Base-by-base conservation (phyloP, 1,140 invertebrate species). In the Trichonephila clavata region DNA sequence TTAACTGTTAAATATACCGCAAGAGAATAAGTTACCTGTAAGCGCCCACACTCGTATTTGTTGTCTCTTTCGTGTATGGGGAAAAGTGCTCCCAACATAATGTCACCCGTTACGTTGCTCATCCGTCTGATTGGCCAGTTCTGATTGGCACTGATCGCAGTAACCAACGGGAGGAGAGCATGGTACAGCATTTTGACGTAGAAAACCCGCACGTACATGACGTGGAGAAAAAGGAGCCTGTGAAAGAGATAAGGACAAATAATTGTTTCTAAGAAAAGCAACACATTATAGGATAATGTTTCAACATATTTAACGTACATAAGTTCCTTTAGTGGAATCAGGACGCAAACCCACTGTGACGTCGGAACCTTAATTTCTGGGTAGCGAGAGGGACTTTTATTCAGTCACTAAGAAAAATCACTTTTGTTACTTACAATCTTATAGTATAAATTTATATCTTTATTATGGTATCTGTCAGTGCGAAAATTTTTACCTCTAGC, bases 51-150 rank as follows among this genome's bases (percentile, higher is more conserved):
- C 84, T 57, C 95, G 94, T 88, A 89, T 94, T 57, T 94, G 61
- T 90, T 95, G 95, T 93, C 95, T 61, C 94, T 95, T n/a, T 95
- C 95, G 94, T 97, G 97, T 90, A 97, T 95, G 0, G 97, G 97
- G 81, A 97, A 97, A 1, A 97, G 94, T 1, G 96, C 96, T 0
- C 97, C 97, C 8, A 97, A 94, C 20, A 96, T 94, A n/a, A 97
- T 95, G 93, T 97, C 96, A 8, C 96, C 96, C 2, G 96, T 95
- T 13, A 96, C 94, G 94, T 96, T 96, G 77, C 94, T 94, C 83
- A 94, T 92, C 83, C 93, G 68, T 39, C 92, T 94, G 60, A 94
- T 86, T 65, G 95, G 95, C 95, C 95, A 95, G 14, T 93, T 90
- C 65, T 63, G 43, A 4, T 27, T 59, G 32, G 65, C 18, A 24